phyloP scores from a whole-genome alignment of 2,888 invertebrate genomes.

The Teleogryllus oceanicus region DNA sequence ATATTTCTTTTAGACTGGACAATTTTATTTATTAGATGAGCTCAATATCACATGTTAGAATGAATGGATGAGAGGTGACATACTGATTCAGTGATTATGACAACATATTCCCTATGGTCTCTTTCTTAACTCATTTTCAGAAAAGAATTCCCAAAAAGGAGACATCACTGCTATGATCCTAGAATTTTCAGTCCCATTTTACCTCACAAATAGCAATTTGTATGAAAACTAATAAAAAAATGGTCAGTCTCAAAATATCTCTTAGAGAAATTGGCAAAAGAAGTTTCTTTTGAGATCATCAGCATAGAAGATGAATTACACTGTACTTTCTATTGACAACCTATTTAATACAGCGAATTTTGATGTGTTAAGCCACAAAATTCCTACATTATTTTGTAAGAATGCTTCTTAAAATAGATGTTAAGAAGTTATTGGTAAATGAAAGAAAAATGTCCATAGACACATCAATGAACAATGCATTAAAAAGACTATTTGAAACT shows the following conservation, averaged over 20 bases:
- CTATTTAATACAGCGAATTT: not conserved
- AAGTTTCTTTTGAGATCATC: constrained; percentile 9
- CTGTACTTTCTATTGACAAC: not conserved
- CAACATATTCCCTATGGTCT: too few species aligned
- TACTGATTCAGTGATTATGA: too few species aligned
- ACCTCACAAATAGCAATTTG: not conserved
- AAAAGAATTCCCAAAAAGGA: not conserved
- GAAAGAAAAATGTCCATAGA: not conserved
- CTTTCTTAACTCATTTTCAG: too few species aligned
- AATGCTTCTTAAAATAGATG: not conserved
- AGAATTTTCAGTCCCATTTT: constrained; percentile 5
- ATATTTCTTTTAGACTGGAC: too few species aligned
- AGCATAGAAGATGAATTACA: not conserved
- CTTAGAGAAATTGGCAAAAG: constrained; percentile 19
- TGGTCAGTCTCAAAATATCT: not conserved
- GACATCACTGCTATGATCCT: not conserved
- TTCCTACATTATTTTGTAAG: not conserved
- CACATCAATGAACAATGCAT: not conserved
- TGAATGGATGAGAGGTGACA: too few species aligned
- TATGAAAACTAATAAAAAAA: constrained; percentile 18
- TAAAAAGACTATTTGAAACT: not conserved
- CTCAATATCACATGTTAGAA: too few species aligned
- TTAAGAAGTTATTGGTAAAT: not conserved
- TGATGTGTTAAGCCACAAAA: not conserved
- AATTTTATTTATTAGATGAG: too few species aligned